phyloP scores from a whole-genome alignment of 2,113 vertebrate genomes.

The Rhinoderma darwinii region DNA sequence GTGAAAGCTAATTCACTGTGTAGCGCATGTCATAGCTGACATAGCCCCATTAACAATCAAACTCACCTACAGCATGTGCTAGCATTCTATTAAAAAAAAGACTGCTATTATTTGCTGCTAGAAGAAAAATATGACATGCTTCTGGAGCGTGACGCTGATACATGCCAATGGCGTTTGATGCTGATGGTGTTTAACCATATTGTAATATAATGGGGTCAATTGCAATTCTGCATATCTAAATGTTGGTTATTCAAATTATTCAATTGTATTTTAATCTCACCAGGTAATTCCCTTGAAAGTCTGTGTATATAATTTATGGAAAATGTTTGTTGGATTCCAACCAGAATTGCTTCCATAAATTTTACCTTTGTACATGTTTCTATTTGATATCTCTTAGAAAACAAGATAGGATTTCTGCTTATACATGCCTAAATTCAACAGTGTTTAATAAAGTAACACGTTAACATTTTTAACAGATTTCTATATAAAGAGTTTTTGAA shows the following conservation, averaged over 20 bases:
- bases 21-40: background rate
- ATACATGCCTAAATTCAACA: background rate
- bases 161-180: background rate
- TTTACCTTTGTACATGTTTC: background rate
- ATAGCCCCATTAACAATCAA: background rate
- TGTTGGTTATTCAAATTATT: too few species aligned
- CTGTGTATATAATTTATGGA: background rate
- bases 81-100: background rate
- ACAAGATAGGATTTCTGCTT: background rate
- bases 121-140: background rate
- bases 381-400: background rate
- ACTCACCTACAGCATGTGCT: background rate
- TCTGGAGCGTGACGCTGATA: background rate
- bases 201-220: background rate
- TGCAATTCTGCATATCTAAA: background rate
- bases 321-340: background rate
- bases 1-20: background rate
- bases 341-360: slow-evolving; percentile 4
- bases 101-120: background rate
- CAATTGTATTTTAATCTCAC: background rate
- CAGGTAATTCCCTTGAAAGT: background rate
- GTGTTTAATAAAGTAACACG: slow-evolving; percentile 2
- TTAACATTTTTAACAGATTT: slow-evolving; percentile 9
- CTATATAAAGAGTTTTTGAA: background rate
- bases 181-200: background rate